Evolutionary conservation across 2,888 invertebrate species (phyloP), one percentile per base, ranked within the genome.

Genomic region (Eupithecia dodoneata): DNA sequence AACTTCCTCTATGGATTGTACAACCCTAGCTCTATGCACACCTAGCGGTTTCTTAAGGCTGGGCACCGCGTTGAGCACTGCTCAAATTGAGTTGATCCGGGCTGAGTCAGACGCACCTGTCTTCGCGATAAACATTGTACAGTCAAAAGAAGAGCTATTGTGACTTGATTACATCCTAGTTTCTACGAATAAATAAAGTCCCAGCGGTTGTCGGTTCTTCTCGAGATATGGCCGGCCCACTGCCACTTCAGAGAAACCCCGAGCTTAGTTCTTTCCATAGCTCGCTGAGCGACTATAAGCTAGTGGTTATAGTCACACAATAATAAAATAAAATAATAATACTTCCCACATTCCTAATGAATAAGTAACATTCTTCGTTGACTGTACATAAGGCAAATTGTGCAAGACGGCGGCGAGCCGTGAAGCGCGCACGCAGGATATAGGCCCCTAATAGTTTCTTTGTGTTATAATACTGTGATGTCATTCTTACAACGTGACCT

Each of bases 81-180:
- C 77, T 81, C 79, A 86, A 87, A 85, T 85, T 83, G 81, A 77
- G 82, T 79, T 85, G 86, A 87, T 87, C 84, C 86, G 86, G 87
- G 81, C 84, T 86, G 86, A 86, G 74, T 87, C 86, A 86, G 79
- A 13, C 75, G 70, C 82, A 85, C 83, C 84, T 84, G 84, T 78
- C 82, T 81, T 81, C 76, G 73, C 79, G 80, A 83, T 84, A 82
- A 80, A 84, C 15, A 55, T 45, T 0, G 69, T 69, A 69, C 69
- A 69, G 69, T 69, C 45, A 45, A n/a, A n/a, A 4, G n/a, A 7
- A 55, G 7, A 55, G 7, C 55, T 65, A 65, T 6, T 12, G 4
- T 30, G 18, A 30, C 18, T 13, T 63, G 4, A 6, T 59, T 59
- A 59, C 18, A 59, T 59, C 5, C 47, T 3, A 52, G 3, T 52